Base-by-base conservation (phyloP, 2,888 invertebrate genomes). In the Protonemura montana region DNA sequence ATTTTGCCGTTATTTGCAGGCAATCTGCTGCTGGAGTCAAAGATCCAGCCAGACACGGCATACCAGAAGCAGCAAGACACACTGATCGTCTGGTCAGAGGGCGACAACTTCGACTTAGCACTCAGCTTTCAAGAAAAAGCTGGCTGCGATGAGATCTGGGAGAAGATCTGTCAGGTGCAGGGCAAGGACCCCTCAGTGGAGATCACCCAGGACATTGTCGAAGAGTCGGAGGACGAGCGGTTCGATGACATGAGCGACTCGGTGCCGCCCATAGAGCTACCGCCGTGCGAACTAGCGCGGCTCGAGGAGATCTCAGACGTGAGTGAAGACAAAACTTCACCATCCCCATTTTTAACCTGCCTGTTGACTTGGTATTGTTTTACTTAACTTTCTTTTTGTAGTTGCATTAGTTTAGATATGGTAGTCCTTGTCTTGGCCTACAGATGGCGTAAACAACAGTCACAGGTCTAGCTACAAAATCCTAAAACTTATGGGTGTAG, bases 81-180 rank as follows among this genome's bases (percentile, higher is more conserved):
- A 76, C 93, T 99, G 90, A 99, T 99, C 91, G 99, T 99, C 35
- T 99, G 99, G 99, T 99, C 99, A 29, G 99, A 99, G 93, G 98
- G 98, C 88, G 99, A 99, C 91, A 98, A 98, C 92, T 99, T 98
- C 92, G 99, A 99, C 93, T 94, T 99, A 91, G 99, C 99, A 86
- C 93, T 99, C 90, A 99, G 99, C 94, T 99, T 99, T 94, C 99
- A 99, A 94, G 99, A 99, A 92, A 99, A 99, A 93, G 97, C 97
- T 88, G 99, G 99, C 90, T 99, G 99, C 94, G 99, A 99, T 94
- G 99, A 99, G 93, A 99, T 99, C 90, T 99, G 99, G 99, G 99
- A 99, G 91, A 99, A 99, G 92, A 99, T 99, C 90, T 99, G 99
- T 92, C 97, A 98, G 94, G 97, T 99, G 76, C 99, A 99, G 94